Percentiles rank a stretch among this genome's conserved stretches.
phyloP scores from a whole-genome alignment of 1,140 invertebrate genomes.

The Coelopa frigida region DNA sequence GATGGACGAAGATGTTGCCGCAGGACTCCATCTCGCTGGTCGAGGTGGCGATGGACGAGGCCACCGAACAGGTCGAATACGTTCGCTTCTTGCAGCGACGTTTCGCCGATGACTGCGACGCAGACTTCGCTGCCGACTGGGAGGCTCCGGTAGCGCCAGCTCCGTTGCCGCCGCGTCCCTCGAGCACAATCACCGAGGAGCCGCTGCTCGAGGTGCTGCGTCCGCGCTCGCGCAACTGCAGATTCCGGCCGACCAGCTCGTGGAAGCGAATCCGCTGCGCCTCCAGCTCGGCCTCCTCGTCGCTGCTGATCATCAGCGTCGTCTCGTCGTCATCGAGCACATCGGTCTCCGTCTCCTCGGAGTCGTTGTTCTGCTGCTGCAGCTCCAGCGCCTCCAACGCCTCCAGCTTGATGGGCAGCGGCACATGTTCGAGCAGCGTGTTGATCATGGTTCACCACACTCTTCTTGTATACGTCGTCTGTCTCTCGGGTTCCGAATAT shows the following conservation, averaged over 20 bases:
- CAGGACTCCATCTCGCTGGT: constrained; percentile 11
- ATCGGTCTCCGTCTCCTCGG: constrained; percentile 27
- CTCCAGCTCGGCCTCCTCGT: constrained; percentile 39
- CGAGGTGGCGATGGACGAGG: constrained; percentile 7
- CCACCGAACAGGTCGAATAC: constrained; percentile 10
- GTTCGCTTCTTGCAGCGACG: constrained; percentile 14
- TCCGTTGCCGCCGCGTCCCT: constrained; percentile 8
- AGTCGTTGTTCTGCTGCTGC: constrained; percentile 20
- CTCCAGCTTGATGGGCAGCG: constrained; percentile 17
- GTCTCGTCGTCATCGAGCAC: constrained; percentile 28
- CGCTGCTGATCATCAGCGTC: constrained; percentile 34
- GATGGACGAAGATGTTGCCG: constrained; percentile 13
- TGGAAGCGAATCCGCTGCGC: constrained; percentile 34
- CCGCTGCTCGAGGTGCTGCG: constrained; percentile 2
- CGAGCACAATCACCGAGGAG: background rate
- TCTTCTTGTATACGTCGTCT: too few species aligned
- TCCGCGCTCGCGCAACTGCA: constrained; percentile 18
- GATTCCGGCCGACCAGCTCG: constrained; percentile 1
- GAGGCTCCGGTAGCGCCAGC: too few species aligned
- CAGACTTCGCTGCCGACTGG: too few species aligned
- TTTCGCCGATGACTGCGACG: too few species aligned
- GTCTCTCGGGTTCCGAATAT: too few species aligned
- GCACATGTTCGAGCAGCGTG: constrained; percentile 15
- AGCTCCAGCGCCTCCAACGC: constrained; percentile 4
- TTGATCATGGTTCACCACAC: constrained; percentile 15